Conservation (phyloP, 2,797 vertebrate species). For the Capromys pilorides region DNA sequence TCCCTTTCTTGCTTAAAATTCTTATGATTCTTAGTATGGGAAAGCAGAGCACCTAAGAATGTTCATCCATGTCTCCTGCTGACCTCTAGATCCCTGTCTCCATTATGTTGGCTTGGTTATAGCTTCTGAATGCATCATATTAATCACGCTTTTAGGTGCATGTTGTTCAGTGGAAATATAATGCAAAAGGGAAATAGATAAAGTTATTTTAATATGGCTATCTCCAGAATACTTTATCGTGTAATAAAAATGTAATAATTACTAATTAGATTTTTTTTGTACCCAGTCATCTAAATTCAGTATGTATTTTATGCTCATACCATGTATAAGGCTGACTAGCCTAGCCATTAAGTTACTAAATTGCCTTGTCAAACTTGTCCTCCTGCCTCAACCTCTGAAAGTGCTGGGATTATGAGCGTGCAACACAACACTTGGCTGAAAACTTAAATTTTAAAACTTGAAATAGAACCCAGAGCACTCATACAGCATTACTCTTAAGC, state of each 20-base stretch:
- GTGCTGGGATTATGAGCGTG: neutral
- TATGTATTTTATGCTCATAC: neutral
- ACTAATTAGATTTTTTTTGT: neutral
- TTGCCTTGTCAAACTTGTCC: neutral
- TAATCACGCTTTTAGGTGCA: neutral
- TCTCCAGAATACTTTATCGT: conserved; percentile 3
- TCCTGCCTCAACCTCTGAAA: neutral
- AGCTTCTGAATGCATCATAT: neutral
- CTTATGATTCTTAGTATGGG: neutral
- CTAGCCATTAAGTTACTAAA: neutral
- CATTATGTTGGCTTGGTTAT: neutral
- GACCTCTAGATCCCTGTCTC: neutral
- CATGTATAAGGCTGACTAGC: neutral
- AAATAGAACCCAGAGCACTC: neutral
- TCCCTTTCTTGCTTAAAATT: conserved; percentile 15
- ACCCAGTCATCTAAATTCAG: neutral
- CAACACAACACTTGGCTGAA: neutral
- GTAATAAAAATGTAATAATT: neutral
- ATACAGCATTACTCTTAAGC: neutral
- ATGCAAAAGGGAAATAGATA: neutral
- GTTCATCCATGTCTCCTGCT: neutral
- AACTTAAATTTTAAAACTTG: neutral
- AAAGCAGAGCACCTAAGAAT: conserved; percentile 2
- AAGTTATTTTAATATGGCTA: neutral
- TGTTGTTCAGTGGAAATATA: neutral